Evolutionary conservation across 2,113 vertebrate species (phyloP), one percentile per base, ranked within the genome.

Genomic region (human (Homo sapiens)): DNA sequence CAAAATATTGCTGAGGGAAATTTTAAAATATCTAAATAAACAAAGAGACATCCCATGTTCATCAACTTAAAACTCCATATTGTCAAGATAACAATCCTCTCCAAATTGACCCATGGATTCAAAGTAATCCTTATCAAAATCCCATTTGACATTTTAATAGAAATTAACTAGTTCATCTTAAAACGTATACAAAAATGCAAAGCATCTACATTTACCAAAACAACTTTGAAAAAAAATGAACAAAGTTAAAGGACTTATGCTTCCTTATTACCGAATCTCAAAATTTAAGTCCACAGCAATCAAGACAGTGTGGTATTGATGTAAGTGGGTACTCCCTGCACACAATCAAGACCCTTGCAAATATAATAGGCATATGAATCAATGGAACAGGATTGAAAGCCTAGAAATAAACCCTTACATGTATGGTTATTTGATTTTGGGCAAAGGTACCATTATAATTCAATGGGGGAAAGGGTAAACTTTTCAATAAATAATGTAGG

Each of bases 71-170:
- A 22, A 87, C 8, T 70, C 30, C 0, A 2, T n/a, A 61, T 52
- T 59, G 23, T 86, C 30, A 82, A 72, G 85, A 86, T n/a, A 61
- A 76, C 1, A 57, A 17, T 92, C 73, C 14, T 76, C n/a, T 93
- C 40, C 59, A 87, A 94, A 90, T 20, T 59, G 43, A 30, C 78
- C 48, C 75, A 81, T 23, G 70, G 30, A 76, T 68, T 82, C 43
- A 87, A 81, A 93, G 27, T 59, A 61, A 86, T 48, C 32, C 52
- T 35, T 73, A 76, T 78, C 40, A 93, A 89, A 94, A 97, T 90
- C 8, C 17, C 59, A 86, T 59, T 61, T 89, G 38, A 43, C 0
- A 32, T 86, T 68, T 90, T 64, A 78, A 76, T n/a, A 93, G 10
- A 87, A 93, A 83, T 93, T 87, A 27, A 78, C n/a, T 82, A 86